Evolutionary conservation across 2,113 vertebrate genomes (phyloP).

Genomic region (Boleophthalmus pectinirostris): DNA sequence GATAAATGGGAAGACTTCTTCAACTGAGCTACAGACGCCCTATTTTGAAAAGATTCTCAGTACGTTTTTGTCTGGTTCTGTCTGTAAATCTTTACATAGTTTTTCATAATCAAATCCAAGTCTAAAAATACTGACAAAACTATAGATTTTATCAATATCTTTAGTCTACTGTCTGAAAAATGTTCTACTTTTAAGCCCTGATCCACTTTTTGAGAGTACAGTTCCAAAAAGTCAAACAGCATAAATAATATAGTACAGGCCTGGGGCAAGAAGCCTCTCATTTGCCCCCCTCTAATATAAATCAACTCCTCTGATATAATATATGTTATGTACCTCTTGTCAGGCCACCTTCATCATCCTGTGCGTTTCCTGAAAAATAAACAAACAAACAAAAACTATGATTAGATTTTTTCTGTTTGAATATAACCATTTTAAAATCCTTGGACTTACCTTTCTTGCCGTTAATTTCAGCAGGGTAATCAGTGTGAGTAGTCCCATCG

Average conservation of each 20-base stretch:
- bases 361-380: neutral
- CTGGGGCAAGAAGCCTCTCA: too few species aligned
- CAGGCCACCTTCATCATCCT: neutral
- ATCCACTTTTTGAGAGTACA: neutral
- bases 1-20: too few species aligned
- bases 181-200: too few species aligned
- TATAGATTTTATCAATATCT: neutral
- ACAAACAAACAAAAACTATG: neutral
- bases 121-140: neutral
- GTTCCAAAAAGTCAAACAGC: neutral
- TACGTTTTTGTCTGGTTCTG: too few species aligned
- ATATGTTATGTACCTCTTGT: neutral
- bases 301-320: too few species aligned
- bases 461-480: accelerated
- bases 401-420: neutral
- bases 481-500: accelerated
- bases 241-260: too few species aligned
- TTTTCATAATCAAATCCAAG: too few species aligned
- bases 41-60: neutral
- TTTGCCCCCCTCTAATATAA: too few species aligned
- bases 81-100: too few species aligned
- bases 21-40: neutral
- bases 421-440: neutral
- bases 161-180: too few species aligned
- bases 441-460: slow-evolving; percentile 1